A percentile compares a stretch with the other conserved stretches of the same genome.
These are phyloP conservation scores for Motacilla tschutschensis DNA, from an alignment of 2,113 vertebrate genomes.

Conservation along the genomic window DNA sequence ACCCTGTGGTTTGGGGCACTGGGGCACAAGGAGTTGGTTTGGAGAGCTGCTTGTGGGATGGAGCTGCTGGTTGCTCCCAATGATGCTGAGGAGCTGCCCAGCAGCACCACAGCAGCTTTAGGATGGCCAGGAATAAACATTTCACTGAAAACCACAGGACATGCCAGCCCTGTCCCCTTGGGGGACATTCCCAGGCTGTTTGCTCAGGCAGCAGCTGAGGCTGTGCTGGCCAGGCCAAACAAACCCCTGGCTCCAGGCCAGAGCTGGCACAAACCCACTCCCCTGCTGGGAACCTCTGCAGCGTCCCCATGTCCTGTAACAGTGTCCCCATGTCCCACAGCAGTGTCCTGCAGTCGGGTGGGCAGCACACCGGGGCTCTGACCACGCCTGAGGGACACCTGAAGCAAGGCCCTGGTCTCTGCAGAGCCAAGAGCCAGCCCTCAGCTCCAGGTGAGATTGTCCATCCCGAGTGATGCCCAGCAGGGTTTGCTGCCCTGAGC, in stretches of 20 bases:
- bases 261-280: not conserved
- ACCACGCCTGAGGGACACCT: no score
- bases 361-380: not conserved
- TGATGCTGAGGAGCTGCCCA: not conserved
- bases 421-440: not conserved
- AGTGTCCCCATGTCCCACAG: not conserved
- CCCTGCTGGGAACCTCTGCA: not conserved
- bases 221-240: not conserved
- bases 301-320: not conserved
- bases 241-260: not conserved
- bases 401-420: not conserved
- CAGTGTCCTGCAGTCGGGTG: fast-evolving
- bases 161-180: no score
- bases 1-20: fast-evolving
- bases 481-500: not conserved
- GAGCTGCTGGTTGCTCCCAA: not conserved
- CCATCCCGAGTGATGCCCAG: fast-evolving
- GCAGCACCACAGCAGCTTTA: not conserved
- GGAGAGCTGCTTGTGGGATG: no score
- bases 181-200: not conserved
- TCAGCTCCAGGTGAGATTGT: not conserved
- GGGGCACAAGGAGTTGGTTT: not conserved
- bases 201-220: not conserved
- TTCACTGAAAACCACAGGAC: no score
- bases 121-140: not conserved